These are phyloP conservation scores for Petromus typicus DNA, from an alignment of 2,113 vertebrate species.

Conservation along the genomic window DNA sequence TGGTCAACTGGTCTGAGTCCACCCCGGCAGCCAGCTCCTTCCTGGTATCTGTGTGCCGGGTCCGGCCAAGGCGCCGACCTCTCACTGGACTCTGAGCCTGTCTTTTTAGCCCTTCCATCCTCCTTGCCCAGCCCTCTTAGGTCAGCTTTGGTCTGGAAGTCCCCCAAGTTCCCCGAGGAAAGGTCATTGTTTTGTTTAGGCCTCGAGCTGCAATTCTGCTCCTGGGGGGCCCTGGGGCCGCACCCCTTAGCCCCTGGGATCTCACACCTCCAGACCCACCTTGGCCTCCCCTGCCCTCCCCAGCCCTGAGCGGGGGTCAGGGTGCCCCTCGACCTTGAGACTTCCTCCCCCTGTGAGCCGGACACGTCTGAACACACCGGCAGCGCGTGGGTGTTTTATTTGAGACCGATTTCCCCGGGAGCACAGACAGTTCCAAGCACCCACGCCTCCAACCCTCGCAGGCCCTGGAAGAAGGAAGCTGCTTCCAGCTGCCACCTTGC, in stretches of 20 bases:
- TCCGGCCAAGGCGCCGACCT: not conserved
- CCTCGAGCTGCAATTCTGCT: not conserved
- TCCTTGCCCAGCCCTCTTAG: not conserved
- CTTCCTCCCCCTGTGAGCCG: not conserved
- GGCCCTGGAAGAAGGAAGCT: slow-evolving; percentile 6
- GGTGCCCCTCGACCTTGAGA: not conserved
- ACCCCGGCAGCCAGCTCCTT: not conserved
- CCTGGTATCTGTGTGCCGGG: not conserved
- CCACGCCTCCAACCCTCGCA: not conserved
- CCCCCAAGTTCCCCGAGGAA: not conserved
- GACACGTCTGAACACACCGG: not conserved
- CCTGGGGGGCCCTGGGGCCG: not conserved
- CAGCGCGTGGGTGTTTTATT: not conserved
- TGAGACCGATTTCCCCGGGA: not conserved
- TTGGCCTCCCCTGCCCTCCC: not conserved
- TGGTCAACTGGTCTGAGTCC: accelerated
- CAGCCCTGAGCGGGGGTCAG: not conserved
- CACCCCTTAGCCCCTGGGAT: no score
- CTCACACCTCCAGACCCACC: no score
- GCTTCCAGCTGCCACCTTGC: not conserved
- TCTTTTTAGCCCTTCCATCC: not conserved
- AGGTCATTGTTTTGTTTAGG: not conserved
- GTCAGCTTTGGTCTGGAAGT: not conserved
- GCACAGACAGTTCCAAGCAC: not conserved
- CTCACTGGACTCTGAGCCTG: not conserved